Evolutionary conservation across 2,113 vertebrate genomes (phyloP), one percentile per base, ranked within the genome.

Genomic region (Xerus inauris): DNA sequence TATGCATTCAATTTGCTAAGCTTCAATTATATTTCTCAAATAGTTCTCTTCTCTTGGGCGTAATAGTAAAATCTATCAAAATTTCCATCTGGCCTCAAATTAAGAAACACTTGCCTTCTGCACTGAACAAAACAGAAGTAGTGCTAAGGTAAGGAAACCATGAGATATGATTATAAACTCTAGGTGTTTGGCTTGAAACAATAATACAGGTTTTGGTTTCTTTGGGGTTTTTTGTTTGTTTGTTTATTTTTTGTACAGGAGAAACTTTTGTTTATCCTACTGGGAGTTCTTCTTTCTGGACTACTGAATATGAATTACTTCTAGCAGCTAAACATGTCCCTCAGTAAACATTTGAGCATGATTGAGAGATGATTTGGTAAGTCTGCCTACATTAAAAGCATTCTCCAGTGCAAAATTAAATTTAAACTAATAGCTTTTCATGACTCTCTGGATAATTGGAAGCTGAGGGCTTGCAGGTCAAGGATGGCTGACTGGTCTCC

Each of bases 261-360:
- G 38, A 97, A 89, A 96, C 51, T 81, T 92, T 96, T 28, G 38
- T 85, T 82, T 96, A 95, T 69, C 19, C 84, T 85, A 10, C 51
- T 96, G 89, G 95, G 69, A 96, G 65, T 89, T 97, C 79, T 96
- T 59, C 49, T 98, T 97, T 97, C 89, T 91, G 88, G 69, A 97
- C n/a, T 94, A 91, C 42, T 87, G 85, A 91, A 19, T 96, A 92
- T 79, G 38, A 98, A 97, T 98, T 98, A 96, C 84, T 97, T 98
- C 93, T 96, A 72, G 77, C 96, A 81, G 72, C 64, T 86, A 90
- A 94, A 26, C 40, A 80, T 59, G 13, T 87, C 93, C 96, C 92
- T 28, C 69, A 35, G 42, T 54, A 96, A 96, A 87, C 59, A 97
- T 98, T 88, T 95, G 54, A 76, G 3, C 81, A 40, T 93, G 89